Conservation (phyloP, 2,113 vertebrate species). For the Neogobius melanostomus region DNA sequence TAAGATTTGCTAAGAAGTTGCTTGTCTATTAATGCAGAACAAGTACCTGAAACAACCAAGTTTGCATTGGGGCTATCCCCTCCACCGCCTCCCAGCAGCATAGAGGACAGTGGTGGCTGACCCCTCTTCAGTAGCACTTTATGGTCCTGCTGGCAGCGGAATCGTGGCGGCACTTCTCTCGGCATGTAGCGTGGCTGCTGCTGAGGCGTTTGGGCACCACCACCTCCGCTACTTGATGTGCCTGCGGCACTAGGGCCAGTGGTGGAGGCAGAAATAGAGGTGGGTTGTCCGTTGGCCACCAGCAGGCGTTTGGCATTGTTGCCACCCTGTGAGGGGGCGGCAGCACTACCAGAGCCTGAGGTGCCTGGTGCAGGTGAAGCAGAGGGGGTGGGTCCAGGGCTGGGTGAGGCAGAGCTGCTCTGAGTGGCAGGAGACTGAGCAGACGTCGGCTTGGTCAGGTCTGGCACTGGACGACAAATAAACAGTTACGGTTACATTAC, state of each 20-base stretch:
- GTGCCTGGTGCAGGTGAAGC: constrained; percentile 81
- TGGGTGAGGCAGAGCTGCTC: constrained; percentile 92
- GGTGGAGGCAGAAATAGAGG: constrained; percentile 66
- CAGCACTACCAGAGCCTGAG: constrained; percentile 91
- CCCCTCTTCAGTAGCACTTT: constrained; percentile 99
- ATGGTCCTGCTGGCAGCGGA: constrained; percentile 99
- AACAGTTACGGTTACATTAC: not conserved
- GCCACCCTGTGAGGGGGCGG: constrained; percentile 95
- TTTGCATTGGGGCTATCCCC: constrained; percentile 81
- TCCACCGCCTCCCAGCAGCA: constrained; percentile 91
- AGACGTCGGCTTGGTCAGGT: constrained; percentile 96
- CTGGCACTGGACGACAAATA: constrained; percentile 85
- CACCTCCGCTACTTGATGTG: constrained; percentile 64
- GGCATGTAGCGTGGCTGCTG: constrained; percentile 93
- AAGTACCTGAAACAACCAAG: constrained; percentile 84
- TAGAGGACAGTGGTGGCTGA: constrained; percentile 99
- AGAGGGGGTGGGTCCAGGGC: constrained; percentile 97
- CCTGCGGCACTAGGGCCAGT: constrained; percentile 59
- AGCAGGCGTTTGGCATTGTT: constrained; percentile 99
- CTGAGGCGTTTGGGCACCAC: constrained; percentile 86
- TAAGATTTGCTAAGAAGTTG: not conserved
- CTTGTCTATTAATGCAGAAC: not conserved
- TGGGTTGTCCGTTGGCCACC: constrained; percentile 99
- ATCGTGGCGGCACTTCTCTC: constrained; percentile 99
- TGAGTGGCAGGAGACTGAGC: constrained; percentile 82